Percentiles rank a stretch among this genome's conserved stretches.
phyloP scores from a whole-genome alignment of 1,140 invertebrate species.

The Drosophila gunungcola region DNA sequence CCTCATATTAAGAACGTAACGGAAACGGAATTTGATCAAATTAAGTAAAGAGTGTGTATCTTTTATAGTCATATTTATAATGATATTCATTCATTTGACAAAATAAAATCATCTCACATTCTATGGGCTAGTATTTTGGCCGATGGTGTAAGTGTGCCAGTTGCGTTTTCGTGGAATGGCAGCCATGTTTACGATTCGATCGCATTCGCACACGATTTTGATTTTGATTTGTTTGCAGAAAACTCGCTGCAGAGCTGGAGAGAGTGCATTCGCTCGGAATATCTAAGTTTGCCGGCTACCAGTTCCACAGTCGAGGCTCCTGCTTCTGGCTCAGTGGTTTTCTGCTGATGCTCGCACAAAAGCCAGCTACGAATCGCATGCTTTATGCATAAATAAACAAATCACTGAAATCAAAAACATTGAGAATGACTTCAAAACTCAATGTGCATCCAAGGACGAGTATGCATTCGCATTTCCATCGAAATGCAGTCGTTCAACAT shows the following conservation, averaged over 20 bases:
- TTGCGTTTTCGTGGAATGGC: slow-evolving; percentile 66
- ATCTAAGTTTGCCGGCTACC: slow-evolving; percentile 63
- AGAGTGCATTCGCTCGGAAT: slow-evolving; percentile 76
- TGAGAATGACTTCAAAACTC: slow-evolving; percentile 77
- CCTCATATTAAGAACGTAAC: too few relatives aligned
- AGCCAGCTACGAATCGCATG: slow-evolving; percentile 72
- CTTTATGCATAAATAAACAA: slow-evolving; percentile 83
- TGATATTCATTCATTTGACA: neutral
- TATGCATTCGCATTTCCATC: slow-evolving; percentile 25
- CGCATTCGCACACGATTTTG: slow-evolving; percentile 79
- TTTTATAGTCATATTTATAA: too few relatives aligned
- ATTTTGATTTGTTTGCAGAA: slow-evolving; percentile 81
- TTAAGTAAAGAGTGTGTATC: too few relatives aligned
- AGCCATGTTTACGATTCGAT: slow-evolving; percentile 70
- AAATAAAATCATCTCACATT: too few relatives aligned
- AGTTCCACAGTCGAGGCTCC: slow-evolving; percentile 9
- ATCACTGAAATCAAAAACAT: slow-evolving; percentile 83
- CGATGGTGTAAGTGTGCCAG: slow-evolving; percentile 44
- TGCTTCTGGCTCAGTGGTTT: slow-evolving; percentile 49
- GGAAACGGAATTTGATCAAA: too few relatives aligned
- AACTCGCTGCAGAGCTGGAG: slow-evolving; percentile 57
- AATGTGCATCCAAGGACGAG: slow-evolving; percentile 58
- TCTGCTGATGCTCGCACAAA: slow-evolving; percentile 72
- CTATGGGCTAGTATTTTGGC: neutral
- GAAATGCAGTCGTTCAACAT: slow-evolving; percentile 28